These are phyloP conservation scores for Ostrea edulis DNA, from an alignment of 1,140 invertebrate genomes.

Conservation along the genomic window DNA sequence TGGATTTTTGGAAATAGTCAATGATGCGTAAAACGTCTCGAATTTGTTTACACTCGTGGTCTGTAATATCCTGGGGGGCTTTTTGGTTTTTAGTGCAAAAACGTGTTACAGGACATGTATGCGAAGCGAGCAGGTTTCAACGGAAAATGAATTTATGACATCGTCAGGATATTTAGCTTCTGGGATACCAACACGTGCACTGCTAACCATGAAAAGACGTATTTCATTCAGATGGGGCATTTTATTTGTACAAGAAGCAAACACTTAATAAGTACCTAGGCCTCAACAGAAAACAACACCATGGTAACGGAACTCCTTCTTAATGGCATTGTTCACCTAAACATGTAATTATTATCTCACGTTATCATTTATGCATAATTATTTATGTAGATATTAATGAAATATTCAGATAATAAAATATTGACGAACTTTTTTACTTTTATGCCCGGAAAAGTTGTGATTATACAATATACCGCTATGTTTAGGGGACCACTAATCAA, in stretches of 20 bases:
- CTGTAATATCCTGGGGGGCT: slow-evolving; percentile 4
- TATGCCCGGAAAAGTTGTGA: no score
- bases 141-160: slow-evolving; percentile 1
- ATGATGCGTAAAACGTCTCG: not conserved
- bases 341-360: no score
- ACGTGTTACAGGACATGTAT: not conserved
- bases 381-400: no score
- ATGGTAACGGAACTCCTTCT: no score
- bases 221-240: not conserved
- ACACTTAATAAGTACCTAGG: not conserved
- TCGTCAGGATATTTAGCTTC: not conserved
- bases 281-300: not conserved
- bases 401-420: no score
- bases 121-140: not conserved
- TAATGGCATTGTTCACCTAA: no score
- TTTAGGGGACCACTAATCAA: no score
- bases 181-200: not conserved
- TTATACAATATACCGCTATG: no score
- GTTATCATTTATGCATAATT: no score
- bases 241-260: not conserved
- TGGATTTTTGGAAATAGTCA: not conserved
- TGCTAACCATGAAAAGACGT: not conserved
- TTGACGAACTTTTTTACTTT: no score
- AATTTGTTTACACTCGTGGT: not conserved
- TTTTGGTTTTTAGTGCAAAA: not conserved